Evolutionary conservation across 2,797 vertebrate species (phyloP).

Genomic region (Vultur gryphus): DNA sequence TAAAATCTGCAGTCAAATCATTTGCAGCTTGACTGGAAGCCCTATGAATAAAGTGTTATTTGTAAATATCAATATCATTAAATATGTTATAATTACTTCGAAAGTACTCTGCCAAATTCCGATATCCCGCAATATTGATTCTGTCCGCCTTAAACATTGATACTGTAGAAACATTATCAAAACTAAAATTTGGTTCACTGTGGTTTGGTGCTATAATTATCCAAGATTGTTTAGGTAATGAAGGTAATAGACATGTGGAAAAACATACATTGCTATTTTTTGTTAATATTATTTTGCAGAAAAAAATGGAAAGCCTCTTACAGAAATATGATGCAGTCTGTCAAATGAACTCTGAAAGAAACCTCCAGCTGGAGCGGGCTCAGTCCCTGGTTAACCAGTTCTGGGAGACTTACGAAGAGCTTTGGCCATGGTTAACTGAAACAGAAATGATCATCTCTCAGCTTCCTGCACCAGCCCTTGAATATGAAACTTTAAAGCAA

Average conservation of each 20-base stretch:
- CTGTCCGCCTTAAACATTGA: neutral
- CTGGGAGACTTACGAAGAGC: slow-evolving; percentile 97
- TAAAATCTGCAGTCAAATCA: neutral
- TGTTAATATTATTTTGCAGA: slow-evolving; percentile 73
- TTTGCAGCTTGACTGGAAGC: neutral
- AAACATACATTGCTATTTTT: neutral
- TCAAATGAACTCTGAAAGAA: slow-evolving; percentile 93
- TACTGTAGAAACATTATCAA: neutral
- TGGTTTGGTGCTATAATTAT: neutral
- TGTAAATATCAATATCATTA: neutral
- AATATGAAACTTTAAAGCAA: slow-evolving; percentile 90
- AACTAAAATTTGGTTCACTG: neutral
- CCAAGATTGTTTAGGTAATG: neutral
- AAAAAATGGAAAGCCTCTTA: slow-evolving; percentile 81
- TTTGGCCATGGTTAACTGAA: slow-evolving; percentile 95
- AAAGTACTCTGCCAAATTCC: neutral
- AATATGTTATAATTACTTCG: neutral
- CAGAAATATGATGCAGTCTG: slow-evolving; percentile 86
- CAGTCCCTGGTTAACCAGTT: slow-evolving; percentile 93
- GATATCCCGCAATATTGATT: neutral
- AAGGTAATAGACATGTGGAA: neutral
- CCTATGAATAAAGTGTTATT: neutral
- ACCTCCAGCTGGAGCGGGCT: slow-evolving; percentile 91
- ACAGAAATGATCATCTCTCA: slow-evolving; percentile 83
- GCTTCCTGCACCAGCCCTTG: slow-evolving; percentile 88